phyloP scores from a whole-genome alignment of 2,888 invertebrate genomes.

The Lasioglossum villosulum region DNA sequence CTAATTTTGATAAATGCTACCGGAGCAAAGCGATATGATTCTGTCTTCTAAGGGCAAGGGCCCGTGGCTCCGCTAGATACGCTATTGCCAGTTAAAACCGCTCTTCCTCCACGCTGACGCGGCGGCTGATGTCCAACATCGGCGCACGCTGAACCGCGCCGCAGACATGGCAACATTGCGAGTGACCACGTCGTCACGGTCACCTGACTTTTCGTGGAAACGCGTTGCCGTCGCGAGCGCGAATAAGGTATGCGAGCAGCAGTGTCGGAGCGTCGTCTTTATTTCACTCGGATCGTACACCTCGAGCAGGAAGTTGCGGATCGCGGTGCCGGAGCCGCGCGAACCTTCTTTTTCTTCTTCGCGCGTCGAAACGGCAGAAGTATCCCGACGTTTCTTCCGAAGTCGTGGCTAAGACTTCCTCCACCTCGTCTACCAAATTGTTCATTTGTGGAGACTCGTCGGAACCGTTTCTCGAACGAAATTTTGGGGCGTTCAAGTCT shows the following conservation, averaged over 20 bases:
- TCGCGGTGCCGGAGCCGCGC: neutral
- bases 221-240: constrained; percentile 53
- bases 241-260: constrained; percentile 58
- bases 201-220: constrained; percentile 76
- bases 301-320: constrained; percentile 13
- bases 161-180: constrained; percentile 70
- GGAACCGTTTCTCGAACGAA: neutral
- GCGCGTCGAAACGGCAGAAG: constrained; percentile 25
- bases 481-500: too few species aligned
- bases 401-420: neutral
- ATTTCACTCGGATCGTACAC: constrained; percentile 35
- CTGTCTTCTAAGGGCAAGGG: constrained; percentile 13
- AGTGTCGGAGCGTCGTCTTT: constrained; percentile 33
- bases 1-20: neutral
- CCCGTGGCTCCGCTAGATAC: constrained; percentile 42
- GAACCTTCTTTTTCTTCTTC: neutral
- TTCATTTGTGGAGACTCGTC: neutral
- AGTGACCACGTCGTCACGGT: constrained; percentile 75
- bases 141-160: constrained; percentile 38
- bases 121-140: constrained; percentile 46
- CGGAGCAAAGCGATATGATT: neutral
- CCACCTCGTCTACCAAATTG: neutral
- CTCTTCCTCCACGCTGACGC: constrained; percentile 38
- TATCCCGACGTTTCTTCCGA: constrained; percentile 10
- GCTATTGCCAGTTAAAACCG: constrained; percentile 53